These are phyloP conservation scores for Pseudopipra pipra DNA, from an alignment of 2,113 vertebrate genomes.

Conservation along the genomic window DNA sequence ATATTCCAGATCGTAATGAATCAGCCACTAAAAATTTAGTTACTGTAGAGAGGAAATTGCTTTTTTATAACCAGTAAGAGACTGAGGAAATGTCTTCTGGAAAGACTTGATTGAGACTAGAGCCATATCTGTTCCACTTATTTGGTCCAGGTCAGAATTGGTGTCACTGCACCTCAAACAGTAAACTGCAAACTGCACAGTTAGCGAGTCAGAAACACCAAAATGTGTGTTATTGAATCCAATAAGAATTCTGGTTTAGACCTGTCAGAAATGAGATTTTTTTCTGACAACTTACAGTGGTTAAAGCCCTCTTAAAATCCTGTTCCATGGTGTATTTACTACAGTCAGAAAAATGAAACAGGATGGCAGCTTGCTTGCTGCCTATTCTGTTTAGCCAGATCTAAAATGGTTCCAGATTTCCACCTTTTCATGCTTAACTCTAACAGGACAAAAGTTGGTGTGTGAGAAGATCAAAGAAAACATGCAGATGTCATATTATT, in stretches of 20 bases:
- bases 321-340: conserved; percentile 16
- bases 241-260: conserved; percentile 2
- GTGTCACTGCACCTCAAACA: not conserved
- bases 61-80: conserved; percentile 23
- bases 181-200: not conserved
- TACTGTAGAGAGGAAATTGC: conserved; percentile 34
- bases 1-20: not conserved
- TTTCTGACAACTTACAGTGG: conserved; percentile 14
- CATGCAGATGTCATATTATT: not conserved
- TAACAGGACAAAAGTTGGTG: not conserved
- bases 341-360: not conserved
- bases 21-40: not conserved
- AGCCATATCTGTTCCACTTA: conserved; percentile 33
- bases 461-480: not conserved
- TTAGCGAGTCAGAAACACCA: not conserved
- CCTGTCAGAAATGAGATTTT: conserved; percentile 1
- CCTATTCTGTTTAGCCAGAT: conserved; percentile 18
- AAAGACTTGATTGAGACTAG: conserved; percentile 37
- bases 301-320: conserved; percentile 22
- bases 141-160: not conserved
- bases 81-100: conserved; percentile 27
- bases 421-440: not conserved
- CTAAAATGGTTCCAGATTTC: conserved; percentile 53
- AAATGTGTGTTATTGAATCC: not conserved
- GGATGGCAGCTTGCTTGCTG: conserved; percentile 25